Conservation (phyloP, 2,797 vertebrate genomes). For the Echiichthys vipera region DNA sequence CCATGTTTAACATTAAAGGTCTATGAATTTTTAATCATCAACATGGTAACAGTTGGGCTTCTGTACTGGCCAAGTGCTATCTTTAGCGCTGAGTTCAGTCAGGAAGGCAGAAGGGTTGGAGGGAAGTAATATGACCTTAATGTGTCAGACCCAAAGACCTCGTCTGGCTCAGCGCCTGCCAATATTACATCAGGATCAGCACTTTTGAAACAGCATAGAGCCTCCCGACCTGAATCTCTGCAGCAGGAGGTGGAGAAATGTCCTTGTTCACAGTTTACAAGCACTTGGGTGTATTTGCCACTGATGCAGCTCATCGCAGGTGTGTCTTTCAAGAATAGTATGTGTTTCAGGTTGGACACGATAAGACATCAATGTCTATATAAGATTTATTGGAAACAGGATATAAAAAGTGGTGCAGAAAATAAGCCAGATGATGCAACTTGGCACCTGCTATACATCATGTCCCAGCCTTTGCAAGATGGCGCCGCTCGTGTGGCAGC, state of each 20-base stretch:
- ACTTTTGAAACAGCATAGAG: conserved; percentile 58
- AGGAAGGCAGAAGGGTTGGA: conserved; percentile 51
- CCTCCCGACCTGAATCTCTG: conserved; percentile 36
- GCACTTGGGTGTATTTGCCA: neutral
- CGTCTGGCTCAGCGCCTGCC: conserved; percentile 71
- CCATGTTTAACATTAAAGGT: conserved; percentile 80
- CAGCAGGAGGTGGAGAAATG: conserved; percentile 26
- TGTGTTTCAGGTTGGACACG: conserved; percentile 27
- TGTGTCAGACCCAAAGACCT: conserved; percentile 76
- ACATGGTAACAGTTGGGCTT: conserved; percentile 49
- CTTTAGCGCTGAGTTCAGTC: conserved; percentile 63
- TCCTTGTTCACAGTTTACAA: conserved; percentile 46
- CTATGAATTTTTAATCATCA: conserved; percentile 80
- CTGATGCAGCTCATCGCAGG: conserved; percentile 19
- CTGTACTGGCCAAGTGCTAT: conserved; percentile 67
- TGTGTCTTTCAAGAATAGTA: conserved; percentile 23
- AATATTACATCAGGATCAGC: conserved; percentile 80
- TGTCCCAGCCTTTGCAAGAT: no score
- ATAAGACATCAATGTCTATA: conserved; percentile 66
- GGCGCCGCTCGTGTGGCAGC: no score
- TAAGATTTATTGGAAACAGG: conserved; percentile 64
- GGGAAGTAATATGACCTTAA: conserved; percentile 83
- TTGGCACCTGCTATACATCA: conserved; percentile 65
- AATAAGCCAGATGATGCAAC: conserved; percentile 42
- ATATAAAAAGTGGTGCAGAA: conserved; percentile 46